Base-by-base conservation (phyloP, 1,140 invertebrate genomes). In the Tetramorium alpestre region DNA sequence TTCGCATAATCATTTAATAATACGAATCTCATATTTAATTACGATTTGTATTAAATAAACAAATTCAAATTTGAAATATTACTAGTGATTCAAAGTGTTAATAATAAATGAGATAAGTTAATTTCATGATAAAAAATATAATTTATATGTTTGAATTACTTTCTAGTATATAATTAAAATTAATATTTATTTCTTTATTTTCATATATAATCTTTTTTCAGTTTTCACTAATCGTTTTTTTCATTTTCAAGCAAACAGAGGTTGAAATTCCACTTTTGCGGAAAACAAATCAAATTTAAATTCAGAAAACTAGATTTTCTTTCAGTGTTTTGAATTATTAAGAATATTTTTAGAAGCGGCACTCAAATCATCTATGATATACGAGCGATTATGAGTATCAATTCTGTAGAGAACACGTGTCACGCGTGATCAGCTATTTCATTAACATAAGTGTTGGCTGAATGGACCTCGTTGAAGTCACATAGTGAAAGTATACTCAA, bases 401-500 rank as follows among this genome's bases (percentile, higher is more conserved):
- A 78, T 80, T 28, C 38, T 62, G 22, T 86, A 28, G 49, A 88
- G 64, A 70, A 78, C 85, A 54, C 72, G 86, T 86, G 86, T 84
- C 72, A 90, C 49, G 87, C 87, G 81, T 87, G 75, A 90, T 88
- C 69, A 47, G 47, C 56, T 89, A 77, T 75, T 87, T 78, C 64
- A 90, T 87, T 85, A 78, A 75, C 51, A 41, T 64, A 87, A 87
- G 65, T 84, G 87, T 90, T 82, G 56, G 69, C 49, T 87, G 86
- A 85, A 89, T 91, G 81, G 89, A 90, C 80, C 92, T 91, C 70
- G 87, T 85, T 81, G 70, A 75, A 76, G 38, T 70, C 49, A 54
- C 47, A 86, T 38, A 90, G 91, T 92, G 89, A 93, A 94, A 94
- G 93, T 93, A 85, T 88, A 87, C 89, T 93, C 85, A 91, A 94